Conservation (phyloP, 2,797 vertebrate genomes). For the Lutjanus argentimaculatus region DNA sequence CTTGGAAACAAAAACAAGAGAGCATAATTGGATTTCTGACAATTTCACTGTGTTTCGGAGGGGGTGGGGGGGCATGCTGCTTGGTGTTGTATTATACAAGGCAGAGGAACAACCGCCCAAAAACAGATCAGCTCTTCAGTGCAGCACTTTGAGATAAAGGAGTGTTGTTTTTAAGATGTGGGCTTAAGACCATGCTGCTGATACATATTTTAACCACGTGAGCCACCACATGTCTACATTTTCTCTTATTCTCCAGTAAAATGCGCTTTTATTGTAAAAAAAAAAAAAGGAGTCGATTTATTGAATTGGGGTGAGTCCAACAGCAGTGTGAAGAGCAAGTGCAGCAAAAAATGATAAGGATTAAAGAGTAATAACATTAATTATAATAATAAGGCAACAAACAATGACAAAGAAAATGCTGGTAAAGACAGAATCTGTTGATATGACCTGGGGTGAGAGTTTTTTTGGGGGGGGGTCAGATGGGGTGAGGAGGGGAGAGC, state of each 20-base stretch:
- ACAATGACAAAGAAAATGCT: conserved; percentile 78
- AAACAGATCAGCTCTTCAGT: conserved; percentile 59
- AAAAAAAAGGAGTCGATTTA: conserved; percentile 66
- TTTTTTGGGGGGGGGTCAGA: not conserved
- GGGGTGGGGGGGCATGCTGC: conserved; percentile 63
- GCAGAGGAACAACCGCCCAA: conserved; percentile 50
- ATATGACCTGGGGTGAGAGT: conserved; percentile 59
- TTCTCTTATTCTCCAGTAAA: conserved; percentile 51
- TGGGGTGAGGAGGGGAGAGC: conserved; percentile 25
- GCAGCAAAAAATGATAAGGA: conserved; percentile 66
- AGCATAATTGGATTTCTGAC: conserved; percentile 46
- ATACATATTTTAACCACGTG: conserved; percentile 2
- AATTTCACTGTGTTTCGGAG: conserved; percentile 31
- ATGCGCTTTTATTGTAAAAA: conserved; percentile 55
- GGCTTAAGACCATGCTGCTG: conserved; percentile 54
- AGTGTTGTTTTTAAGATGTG: conserved; percentile 31
- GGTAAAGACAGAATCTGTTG: conserved; percentile 77
- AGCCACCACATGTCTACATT: conserved; percentile 23
- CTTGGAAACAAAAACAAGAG: conserved; percentile 13
- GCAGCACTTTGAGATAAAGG: conserved; percentile 53
- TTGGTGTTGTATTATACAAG: conserved; percentile 71
- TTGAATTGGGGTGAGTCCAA: conserved; percentile 54
- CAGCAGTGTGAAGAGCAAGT: conserved; percentile 72
- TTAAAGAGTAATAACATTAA: conserved; percentile 75
- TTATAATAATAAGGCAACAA: conserved; percentile 85